These are phyloP conservation scores for Myoxocephalus aenaeus DNA, from an alignment of 2,797 vertebrate species.

Conservation along the genomic window DNA sequence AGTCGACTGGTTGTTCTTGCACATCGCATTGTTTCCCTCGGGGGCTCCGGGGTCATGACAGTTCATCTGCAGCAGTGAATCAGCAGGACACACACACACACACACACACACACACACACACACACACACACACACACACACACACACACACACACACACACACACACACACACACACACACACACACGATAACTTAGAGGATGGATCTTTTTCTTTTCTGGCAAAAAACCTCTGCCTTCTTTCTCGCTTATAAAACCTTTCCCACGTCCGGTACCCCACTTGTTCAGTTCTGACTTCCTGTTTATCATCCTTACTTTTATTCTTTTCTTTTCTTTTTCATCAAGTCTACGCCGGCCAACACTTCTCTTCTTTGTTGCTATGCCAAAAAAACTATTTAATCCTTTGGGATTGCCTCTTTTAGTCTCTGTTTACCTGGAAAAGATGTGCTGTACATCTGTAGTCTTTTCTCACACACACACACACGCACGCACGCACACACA, in stretches of 20 bases:
- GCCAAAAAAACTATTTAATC: not conserved
- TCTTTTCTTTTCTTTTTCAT: not conserved
- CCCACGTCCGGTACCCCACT: not conserved
- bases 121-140: too few species aligned
- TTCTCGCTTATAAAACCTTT: not conserved
- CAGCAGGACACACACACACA: conserved; percentile 1
- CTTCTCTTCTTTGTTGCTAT: not conserved
- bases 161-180: too few species aligned
- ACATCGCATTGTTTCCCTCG: conserved; percentile 1
- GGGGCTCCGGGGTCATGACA: conserved; percentile 19
- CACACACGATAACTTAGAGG: too few species aligned
- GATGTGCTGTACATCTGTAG: not conserved
- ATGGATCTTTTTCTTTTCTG: too few species aligned
- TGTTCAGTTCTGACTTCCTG: not conserved
- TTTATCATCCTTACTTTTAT: too few species aligned
- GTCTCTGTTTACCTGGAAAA: conserved; percentile 9
- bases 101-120: too few species aligned
- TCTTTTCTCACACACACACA: not conserved
- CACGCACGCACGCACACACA: too few species aligned
- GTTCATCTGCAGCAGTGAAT: conserved; percentile 35
- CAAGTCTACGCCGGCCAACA: not conserved
- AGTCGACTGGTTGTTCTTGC: conserved; percentile 9
- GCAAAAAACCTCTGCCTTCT: not conserved
- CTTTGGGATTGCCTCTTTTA: not conserved
- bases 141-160: too few species aligned